Percentiles rank a stretch among this genome's conserved stretches.
Conservation (phyloP, 2,888 invertebrate species). For the Protonemura montana region DNA sequence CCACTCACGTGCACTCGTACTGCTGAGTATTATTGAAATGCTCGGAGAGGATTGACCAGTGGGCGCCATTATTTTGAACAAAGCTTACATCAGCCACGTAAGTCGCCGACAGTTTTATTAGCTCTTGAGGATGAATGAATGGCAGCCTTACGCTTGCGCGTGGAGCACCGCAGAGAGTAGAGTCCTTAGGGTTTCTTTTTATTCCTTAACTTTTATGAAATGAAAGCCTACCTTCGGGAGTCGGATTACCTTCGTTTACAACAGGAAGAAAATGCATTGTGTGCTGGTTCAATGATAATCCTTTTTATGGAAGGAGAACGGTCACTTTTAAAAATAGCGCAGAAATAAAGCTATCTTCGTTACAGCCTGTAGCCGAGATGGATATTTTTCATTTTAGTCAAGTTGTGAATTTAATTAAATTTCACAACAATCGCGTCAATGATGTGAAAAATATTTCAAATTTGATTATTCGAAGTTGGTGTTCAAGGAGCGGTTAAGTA, state of each 20-base stretch:
- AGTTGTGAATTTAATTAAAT: no score
- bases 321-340: no score
- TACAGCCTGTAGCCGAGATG: no score
- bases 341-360: no score
- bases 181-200: neutral
- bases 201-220: neutral
- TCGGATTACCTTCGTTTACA: neutral
- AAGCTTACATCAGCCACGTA: neutral
- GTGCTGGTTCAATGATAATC: neutral
- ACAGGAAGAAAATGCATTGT: neutral
- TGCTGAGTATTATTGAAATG: neutral
- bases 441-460: no score
- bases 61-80: neutral
- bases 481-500: no score
- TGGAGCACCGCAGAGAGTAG: no score
- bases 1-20: neutral
- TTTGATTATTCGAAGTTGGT: no score
- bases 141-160: neutral
- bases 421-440: no score
- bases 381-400: no score
- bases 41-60: neutral
- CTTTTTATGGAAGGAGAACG: neutral
- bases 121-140: neutral
- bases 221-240: neutral
- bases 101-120: neutral